Conservation (phyloP, 1,140 invertebrate genomes). For the Sipha flava region DNA sequence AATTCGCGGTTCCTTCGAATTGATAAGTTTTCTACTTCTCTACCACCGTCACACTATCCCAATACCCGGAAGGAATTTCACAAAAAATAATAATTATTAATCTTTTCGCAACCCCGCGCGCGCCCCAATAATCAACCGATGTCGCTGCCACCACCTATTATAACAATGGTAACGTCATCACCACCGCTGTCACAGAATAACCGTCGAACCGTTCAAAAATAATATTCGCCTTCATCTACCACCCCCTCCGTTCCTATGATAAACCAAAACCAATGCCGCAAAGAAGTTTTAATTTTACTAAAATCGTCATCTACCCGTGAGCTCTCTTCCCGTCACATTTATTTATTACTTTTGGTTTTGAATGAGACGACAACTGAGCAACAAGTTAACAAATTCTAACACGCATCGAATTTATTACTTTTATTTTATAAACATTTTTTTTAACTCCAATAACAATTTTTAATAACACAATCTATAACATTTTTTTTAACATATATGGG, state of each 20-base stretch:
- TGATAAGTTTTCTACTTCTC: not conserved
- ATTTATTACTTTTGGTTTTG: not conserved
- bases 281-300: not conserved
- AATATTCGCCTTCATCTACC: not conserved
- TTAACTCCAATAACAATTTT: too few species aligned
- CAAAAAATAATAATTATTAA: not conserved
- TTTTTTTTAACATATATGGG: too few species aligned
- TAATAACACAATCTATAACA: too few species aligned
- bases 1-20: not conserved
- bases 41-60: not conserved
- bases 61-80: not conserved
- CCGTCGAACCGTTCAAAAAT: not conserved
- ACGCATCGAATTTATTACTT: too few species aligned
- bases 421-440: too few species aligned
- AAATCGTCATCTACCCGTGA: not conserved
- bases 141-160: not conserved
- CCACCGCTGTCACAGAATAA: not conserved
- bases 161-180: not conserved
- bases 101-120: not conserved
- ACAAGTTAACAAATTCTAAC: too few species aligned
- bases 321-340: not conserved
- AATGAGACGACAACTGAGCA: too few species aligned
- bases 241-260: too few species aligned
- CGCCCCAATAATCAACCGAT: not conserved
- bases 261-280: too few species aligned